phyloP scores from a whole-genome alignment of 2,888 invertebrate genomes.

The Hydropsyche betteni region DNA sequence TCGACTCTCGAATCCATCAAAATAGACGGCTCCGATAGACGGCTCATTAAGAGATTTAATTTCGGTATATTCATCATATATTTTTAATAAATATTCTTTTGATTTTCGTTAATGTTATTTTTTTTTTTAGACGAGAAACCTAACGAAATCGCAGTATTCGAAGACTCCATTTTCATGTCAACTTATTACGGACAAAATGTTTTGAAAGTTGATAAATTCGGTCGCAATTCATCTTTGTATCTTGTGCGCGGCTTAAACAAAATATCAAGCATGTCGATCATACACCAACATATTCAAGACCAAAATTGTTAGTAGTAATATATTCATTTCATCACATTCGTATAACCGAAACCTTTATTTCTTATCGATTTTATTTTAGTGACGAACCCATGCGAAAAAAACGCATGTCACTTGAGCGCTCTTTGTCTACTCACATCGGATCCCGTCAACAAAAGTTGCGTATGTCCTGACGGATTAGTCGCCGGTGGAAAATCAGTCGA shows the following conservation, averaged over 20 bases:
- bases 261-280: conserved; percentile 72
- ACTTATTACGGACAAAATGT: conserved; percentile 72
- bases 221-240: conserved; percentile 63
- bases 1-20: conserved; percentile 75
- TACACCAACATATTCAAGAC: conserved; percentile 73
- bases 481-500: conserved; percentile 53
- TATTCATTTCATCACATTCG: conserved; percentile 4
- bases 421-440: conserved; percentile 68
- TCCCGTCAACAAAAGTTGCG: conserved; percentile 61
- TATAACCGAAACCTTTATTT: conserved; percentile 11
- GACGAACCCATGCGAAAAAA: conserved; percentile 68
- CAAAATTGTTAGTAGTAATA: conserved; percentile 58
- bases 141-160: conserved; percentile 77
- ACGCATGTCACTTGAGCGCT: conserved; percentile 70
- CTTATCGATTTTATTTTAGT: conserved; percentile 54
- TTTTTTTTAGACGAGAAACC: conserved; percentile 68
- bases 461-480: conserved; percentile 67
- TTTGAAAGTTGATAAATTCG: conserved; percentile 74
- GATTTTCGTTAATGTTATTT: background rate
- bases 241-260: conserved; percentile 66
- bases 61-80: conserved; percentile 10
- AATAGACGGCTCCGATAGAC: conserved; percentile 74
- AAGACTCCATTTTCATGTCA: conserved; percentile 74
- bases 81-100: too few relatives aligned
- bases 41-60: conserved; percentile 66